Base-by-base conservation (phyloP, 2,888 invertebrate genomes). In the Pyralis farinalis region DNA sequence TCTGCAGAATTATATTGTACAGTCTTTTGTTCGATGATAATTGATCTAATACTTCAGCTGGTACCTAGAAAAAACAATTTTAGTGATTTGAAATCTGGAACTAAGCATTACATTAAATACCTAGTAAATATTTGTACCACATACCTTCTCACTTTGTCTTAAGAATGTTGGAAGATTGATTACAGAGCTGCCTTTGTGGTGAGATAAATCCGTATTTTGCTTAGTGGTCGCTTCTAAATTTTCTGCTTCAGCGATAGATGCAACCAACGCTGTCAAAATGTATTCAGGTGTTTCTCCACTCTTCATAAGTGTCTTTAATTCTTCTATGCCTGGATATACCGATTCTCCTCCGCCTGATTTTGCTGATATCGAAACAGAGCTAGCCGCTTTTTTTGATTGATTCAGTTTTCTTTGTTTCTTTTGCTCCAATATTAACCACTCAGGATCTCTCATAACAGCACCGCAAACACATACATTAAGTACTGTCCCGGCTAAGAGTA, bases 391-490 rank as follows among this genome's bases (percentile, higher is more conserved):
- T 51, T 90, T 87, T 1, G 90, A 75, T 61, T 92, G 90, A 55
- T 79, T 83, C 36, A 90, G 71, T 39, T 81, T 66, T 42, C 82
- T 76, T 49, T 81, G 90, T 73, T 92, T 92, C 60, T 91, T 91
- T 59, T 94, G 93, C 58, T 93, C 93, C 38, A 87, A 55, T 25
- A 91, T 90, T 71, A 92, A 90, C 96, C 97, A 97, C 57, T 96
- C 95, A 1, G 97, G 95, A 71, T 97, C 97, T 47, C 94, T 90
- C 95, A 97, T 96, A 1, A 97, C 90, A 11, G 94, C 92, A 7
- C 97, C 97, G 73, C 96, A 96, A 6, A 96, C 93, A 67, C 95
- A 95, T 63, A 96, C 94, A 77, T 96, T 95, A 63, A 97, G 91
- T 82, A 97, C 94, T 29, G 95, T 94, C 41, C 96, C 97, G 6